These are phyloP conservation scores for Hestina assimilis DNA, from an alignment of 1,140 invertebrate species.

Conservation along the genomic window DNA sequence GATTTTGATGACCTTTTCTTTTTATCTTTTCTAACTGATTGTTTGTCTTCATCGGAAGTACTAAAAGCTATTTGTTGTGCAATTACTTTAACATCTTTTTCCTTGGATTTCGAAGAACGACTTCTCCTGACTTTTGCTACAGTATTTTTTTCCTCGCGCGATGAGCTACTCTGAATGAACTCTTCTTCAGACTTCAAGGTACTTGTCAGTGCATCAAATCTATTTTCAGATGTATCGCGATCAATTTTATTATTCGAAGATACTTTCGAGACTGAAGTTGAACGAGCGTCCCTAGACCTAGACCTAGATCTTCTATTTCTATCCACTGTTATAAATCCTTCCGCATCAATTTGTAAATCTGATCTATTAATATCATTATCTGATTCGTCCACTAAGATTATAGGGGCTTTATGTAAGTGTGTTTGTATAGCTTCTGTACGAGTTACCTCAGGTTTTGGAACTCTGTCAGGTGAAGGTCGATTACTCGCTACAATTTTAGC, in stretches of 20 bases:
- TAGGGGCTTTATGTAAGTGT: slow-evolving; percentile 44
- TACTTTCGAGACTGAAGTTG: slow-evolving; percentile 39
- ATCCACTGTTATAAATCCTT: slow-evolving; percentile 71
- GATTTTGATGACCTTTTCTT: slow-evolving; percentile 55
- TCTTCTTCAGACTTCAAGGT: slow-evolving; percentile 47
- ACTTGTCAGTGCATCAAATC: slow-evolving; percentile 53
- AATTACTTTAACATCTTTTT: slow-evolving; percentile 48
- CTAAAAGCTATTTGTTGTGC: slow-evolving; percentile 21
- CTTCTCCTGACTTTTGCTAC: slow-evolving; percentile 45
- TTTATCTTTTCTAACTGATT: slow-evolving; percentile 52
- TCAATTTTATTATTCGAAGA: slow-evolving; percentile 20
- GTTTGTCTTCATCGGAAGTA: slow-evolving; percentile 49
- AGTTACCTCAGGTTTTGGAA: slow-evolving; percentile 24
- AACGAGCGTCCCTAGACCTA: slow-evolving; percentile 59
- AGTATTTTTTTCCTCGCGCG: slow-evolving; percentile 40
- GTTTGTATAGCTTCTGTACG: slow-evolving; percentile 12
- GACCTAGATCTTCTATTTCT: slow-evolving; percentile 69
- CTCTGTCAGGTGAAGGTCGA: slow-evolving; percentile 45
- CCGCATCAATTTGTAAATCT: slow-evolving; percentile 54
- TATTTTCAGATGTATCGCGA: slow-evolving; percentile 62
- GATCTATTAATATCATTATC: slow-evolving; percentile 43
- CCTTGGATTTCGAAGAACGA: slow-evolving; percentile 49
- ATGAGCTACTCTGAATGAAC: slow-evolving; percentile 26
- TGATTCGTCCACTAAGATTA: slow-evolving; percentile 67
- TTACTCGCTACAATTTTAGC: slow-evolving; percentile 74